phyloP scores from a whole-genome alignment of 2,113 vertebrate species.

The Glareola pratincola region DNA sequence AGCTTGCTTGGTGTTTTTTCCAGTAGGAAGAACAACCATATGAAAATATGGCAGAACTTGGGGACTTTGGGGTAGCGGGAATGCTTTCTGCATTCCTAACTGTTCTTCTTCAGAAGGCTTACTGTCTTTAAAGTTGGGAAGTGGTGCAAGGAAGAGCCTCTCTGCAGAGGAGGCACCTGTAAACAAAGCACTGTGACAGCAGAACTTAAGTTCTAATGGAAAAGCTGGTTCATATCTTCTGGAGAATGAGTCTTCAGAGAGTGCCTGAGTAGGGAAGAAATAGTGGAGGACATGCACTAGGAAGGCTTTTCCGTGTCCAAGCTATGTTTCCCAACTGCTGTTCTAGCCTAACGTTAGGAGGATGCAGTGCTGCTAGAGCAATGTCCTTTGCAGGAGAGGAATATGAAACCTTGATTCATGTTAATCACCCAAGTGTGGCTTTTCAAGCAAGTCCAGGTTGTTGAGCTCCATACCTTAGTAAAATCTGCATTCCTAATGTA shows the following conservation, averaged over 20 bases:
- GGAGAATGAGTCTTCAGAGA: background rate
- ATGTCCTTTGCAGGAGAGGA: background rate
- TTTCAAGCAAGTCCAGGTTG: background rate
- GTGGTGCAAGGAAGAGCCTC: background rate
- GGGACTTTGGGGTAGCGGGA: background rate
- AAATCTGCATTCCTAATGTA: background rate
- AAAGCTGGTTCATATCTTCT: background rate
- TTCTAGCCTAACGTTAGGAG: background rate
- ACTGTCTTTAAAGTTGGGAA: background rate
- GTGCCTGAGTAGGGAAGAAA: background rate
- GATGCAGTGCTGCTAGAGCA: background rate
- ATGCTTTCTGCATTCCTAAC: background rate
- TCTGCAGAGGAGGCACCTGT: background rate
- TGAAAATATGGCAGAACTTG: background rate
- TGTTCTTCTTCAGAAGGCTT: background rate
- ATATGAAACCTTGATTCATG: accelerated
- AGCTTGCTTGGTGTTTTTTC: background rate
- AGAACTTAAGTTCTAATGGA: background rate
- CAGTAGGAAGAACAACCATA: background rate
- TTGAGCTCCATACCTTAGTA: background rate
- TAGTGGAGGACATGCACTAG: background rate
- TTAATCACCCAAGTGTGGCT: background rate
- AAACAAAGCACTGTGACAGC: background rate
- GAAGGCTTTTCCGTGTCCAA: background rate
- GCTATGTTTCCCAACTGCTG: background rate